Evolutionary conservation across 2,888 invertebrate species (phyloP), one percentile per base, ranked within the genome.

Genomic region (Spodoptera littoralis): DNA sequence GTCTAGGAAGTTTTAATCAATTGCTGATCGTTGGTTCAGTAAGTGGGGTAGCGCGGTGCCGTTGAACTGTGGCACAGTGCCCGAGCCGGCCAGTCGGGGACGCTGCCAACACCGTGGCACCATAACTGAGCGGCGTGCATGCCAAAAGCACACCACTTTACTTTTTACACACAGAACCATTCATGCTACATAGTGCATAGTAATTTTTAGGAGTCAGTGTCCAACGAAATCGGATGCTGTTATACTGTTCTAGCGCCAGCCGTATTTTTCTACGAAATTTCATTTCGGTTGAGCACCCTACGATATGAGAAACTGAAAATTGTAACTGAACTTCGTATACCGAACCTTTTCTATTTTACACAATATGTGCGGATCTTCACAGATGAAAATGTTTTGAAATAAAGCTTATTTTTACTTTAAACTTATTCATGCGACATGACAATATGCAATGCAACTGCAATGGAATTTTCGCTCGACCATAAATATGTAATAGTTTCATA

Each of bases 41-140:
- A 72, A 80, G 63, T 78, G 62, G 73, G 75, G 67, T 75, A 79
- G 61, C 56, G 58, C 59, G 66, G 72, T 80, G 80, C 82, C 72
- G 80, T 77, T 85, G 90, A 88, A 87, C 88, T 82, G 76, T 88
- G 87, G 89, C 90, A 87, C 81, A 64, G 68, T 88, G 90, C 90
- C 90, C 85, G 84, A 79, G 83, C 76, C 77, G 54, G 48, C 12
- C 50, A 52, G 54, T 11, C 57, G 63, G 48, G 49, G 62, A 54
- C 56, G 60, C 30, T 68, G 78, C 65, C 76, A 76, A 71, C 62
- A 44, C 57, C 65, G 68, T 79, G 71, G 57, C 76, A 75, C 73
- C 75, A 78, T 76, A 70, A 70, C 71, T 76, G 69, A 4, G 62
- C 13, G 12, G 49, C 46, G 44, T 55, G 70, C 73, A 69, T 77